phyloP scores from a whole-genome alignment of 2,113 vertebrate genomes.

The Nycticorax nycticorax region DNA sequence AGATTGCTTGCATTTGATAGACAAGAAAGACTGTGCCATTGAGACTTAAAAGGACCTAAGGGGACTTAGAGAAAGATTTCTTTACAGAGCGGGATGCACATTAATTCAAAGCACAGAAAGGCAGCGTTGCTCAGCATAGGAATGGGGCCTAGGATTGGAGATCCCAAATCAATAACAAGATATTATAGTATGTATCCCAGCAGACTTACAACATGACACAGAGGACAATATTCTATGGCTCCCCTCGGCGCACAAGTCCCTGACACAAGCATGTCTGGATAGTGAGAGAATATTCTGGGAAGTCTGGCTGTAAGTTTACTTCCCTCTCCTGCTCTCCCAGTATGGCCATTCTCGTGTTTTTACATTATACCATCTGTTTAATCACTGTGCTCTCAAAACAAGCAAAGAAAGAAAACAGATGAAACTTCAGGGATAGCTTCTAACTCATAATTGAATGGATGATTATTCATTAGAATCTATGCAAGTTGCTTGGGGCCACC shows the following conservation, averaged over 20 bases:
- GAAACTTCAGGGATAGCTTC: slow-evolving; percentile 52
- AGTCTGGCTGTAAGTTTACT: not conserved
- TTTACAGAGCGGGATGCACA: not conserved
- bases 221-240: not conserved
- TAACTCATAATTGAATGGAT: slow-evolving; percentile 55
- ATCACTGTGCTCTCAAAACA: slow-evolving; percentile 7
- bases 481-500: slow-evolving; percentile 47
- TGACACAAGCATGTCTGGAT: not conserved
- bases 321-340: not conserved
- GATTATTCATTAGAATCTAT: slow-evolving; percentile 55
- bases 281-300: not conserved
- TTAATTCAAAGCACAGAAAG: not conserved
- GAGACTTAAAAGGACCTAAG: not conserved
- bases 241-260: not conserved
- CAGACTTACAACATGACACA: not conserved
- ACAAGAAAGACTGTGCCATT: not conserved
- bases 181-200: not conserved
- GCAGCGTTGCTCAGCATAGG: not conserved
- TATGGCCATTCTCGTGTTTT: not conserved
- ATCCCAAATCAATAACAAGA: not conserved
- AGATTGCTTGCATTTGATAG: not conserved
- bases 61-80: not conserved
- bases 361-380: not conserved
- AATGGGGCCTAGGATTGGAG: not conserved
- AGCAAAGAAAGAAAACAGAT: slow-evolving; percentile 48